Percentiles rank a stretch among this genome's conserved stretches.
These are phyloP conservation scores for Pluvialis apricaria DNA, from an alignment of 2,113 vertebrate species.

Conservation along the genomic window DNA sequence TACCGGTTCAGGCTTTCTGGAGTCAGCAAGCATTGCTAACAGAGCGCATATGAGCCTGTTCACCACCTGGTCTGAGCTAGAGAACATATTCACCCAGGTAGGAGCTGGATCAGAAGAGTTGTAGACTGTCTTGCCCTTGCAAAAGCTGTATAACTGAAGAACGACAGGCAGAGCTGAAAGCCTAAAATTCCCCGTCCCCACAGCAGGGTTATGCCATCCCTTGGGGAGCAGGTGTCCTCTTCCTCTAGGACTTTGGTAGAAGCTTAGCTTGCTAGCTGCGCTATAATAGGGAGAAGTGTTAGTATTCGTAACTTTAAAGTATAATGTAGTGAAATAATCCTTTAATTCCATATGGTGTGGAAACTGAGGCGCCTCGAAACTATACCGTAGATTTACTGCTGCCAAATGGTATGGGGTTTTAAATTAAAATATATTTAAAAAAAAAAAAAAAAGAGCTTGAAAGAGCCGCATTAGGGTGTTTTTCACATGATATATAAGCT, in stretches of 20 bases:
- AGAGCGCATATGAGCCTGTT: rapidly evolving
- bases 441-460: neutral
- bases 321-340: slow-evolving; percentile 50
- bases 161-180: neutral
- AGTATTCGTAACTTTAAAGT: slow-evolving; percentile 17
- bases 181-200: neutral
- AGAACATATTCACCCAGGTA: neutral
- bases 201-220: neutral
- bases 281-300: neutral
- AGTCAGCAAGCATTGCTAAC: neutral
- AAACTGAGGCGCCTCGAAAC: neutral
- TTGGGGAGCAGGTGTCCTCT: neutral
- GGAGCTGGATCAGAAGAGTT: neutral
- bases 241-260: neutral
- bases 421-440: neutral
- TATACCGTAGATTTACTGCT: neutral
- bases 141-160: neutral
- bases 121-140: neutral
- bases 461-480: neutral
- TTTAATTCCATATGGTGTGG: slow-evolving; percentile 46
- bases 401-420: slow-evolving; percentile 25
- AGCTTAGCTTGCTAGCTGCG: neutral
- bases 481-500: neutral
- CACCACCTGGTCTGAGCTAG: neutral
- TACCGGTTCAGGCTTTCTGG: neutral